A percentile compares a stretch with the other conserved stretches of the same genome.
Conservation (phyloP, 2,113 vertebrate species). For the Poeciliopsis retropinna region DNA sequence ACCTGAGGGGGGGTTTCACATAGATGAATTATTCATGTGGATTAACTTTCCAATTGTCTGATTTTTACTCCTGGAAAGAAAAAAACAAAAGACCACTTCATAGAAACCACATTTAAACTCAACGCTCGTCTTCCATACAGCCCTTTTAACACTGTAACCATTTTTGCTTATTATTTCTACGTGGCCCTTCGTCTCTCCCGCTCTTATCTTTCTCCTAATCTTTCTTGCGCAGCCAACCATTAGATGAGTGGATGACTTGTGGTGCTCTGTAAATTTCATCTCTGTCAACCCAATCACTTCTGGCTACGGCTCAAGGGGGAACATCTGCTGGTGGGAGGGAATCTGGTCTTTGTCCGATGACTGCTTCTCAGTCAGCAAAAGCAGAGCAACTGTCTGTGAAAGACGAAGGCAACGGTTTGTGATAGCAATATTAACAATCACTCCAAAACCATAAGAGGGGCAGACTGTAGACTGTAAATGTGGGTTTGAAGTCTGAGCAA, state of each 20-base stretch:
- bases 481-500: neutral
- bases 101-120: conserved; percentile 32
- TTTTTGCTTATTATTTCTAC: conserved; percentile 51
- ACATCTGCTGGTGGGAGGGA: conserved; percentile 64
- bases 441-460: neutral
- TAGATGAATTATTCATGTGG: conserved; percentile 41
- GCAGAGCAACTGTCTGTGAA: conserved; percentile 5
- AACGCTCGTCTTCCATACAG: neutral
- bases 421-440: conserved; percentile 20
- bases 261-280: conserved; percentile 65
- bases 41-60: conserved; percentile 22
- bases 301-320: conserved; percentile 55
- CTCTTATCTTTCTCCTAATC: conserved; percentile 24
- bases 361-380: conserved; percentile 1
- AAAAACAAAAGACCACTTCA: conserved; percentile 1
- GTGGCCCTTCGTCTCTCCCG: conserved; percentile 19
- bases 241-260: conserved; percentile 56
- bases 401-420: conserved; percentile 18
- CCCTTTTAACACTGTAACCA: conserved; percentile 26
- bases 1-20: neutral
- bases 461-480: neutral
- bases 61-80: conserved; percentile 18
- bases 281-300: conserved; percentile 61
- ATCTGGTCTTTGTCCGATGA: conserved; percentile 20
- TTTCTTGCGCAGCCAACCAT: conserved; percentile 50